Conservation (phyloP, 2,113 vertebrate species). For the Tetrao urogallus region DNA sequence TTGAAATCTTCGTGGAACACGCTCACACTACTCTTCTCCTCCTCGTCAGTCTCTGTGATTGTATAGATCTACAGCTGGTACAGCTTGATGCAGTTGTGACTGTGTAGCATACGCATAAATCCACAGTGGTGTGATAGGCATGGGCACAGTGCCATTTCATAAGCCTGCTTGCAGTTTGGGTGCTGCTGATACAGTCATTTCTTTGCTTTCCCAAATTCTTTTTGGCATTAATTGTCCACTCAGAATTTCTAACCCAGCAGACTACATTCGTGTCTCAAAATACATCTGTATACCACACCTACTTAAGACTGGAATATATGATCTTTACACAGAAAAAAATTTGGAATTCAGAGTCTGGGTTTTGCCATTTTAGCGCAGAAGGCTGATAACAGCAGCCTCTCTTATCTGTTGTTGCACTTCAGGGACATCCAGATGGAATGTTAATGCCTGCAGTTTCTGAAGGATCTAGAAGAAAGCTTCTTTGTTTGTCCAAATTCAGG, state of each 20-base stretch:
- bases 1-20: not conserved
- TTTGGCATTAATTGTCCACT: not conserved
- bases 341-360: not conserved
- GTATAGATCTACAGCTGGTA: not conserved
- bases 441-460: constrained; percentile 22
- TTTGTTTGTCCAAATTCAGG: not conserved
- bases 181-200: not conserved
- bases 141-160: not conserved
- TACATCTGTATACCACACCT: not conserved
- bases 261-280: not conserved
- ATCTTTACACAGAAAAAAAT: not conserved
- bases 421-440: constrained; percentile 18
- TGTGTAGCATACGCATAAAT: not conserved
- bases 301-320: not conserved
- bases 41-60: not conserved
- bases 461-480: not conserved
- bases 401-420: constrained; percentile 17
- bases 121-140: not conserved
- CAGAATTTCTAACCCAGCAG: not conserved
- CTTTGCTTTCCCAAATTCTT: not conserved
- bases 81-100: not conserved
- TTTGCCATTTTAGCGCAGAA: not conserved
- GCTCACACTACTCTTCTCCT: not conserved
- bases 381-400: not conserved
- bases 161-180: not conserved